Evolutionary conservation across 2,888 invertebrate genomes (phyloP).

Genomic region (Choristoneura rosaceana): DNA sequence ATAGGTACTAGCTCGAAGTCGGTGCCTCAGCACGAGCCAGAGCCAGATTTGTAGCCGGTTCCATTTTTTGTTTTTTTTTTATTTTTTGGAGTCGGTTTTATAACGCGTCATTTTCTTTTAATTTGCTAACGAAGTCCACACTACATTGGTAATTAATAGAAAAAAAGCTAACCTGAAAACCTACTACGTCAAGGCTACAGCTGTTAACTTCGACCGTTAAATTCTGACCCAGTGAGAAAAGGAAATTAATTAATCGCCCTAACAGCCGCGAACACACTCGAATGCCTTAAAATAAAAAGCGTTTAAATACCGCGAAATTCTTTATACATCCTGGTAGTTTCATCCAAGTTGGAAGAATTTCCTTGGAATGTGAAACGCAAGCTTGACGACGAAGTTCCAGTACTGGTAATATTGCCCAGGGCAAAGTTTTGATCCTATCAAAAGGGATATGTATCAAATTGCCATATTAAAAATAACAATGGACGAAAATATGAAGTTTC

Average conservation of each 20-base stretch:
- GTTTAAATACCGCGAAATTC: slow-evolving; percentile 24
- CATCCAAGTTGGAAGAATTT: background rate
- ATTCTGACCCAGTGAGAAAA: background rate
- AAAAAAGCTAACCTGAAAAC: slow-evolving; percentile 21
- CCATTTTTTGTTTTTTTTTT: too few relatives aligned
- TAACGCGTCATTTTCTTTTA: background rate
- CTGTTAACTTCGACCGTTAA: slow-evolving; percentile 14
- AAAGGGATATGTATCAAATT: too few relatives aligned
- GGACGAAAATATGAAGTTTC: too few relatives aligned
- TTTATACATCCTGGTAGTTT: background rate
- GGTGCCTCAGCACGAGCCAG: too few relatives aligned
- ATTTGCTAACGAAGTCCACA: background rate
- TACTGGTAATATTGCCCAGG: too few relatives aligned
- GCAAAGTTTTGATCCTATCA: too few relatives aligned
- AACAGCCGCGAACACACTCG: slow-evolving; percentile 8
- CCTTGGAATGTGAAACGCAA: background rate
- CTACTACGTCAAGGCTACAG: slow-evolving; percentile 16
- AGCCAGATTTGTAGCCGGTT: too few relatives aligned
- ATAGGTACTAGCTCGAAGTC: too few relatives aligned
- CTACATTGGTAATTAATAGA: slow-evolving; percentile 2
- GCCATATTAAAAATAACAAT: too few relatives aligned
- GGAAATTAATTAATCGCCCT: slow-evolving; percentile 9
- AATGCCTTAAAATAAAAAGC: slow-evolving; percentile 21
- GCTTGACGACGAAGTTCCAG: too few relatives aligned
- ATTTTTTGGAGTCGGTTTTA: too few relatives aligned